These are phyloP conservation scores for Acronicta aceris DNA, from an alignment of 2,888 invertebrate genomes.

Conservation along the genomic window DNA sequence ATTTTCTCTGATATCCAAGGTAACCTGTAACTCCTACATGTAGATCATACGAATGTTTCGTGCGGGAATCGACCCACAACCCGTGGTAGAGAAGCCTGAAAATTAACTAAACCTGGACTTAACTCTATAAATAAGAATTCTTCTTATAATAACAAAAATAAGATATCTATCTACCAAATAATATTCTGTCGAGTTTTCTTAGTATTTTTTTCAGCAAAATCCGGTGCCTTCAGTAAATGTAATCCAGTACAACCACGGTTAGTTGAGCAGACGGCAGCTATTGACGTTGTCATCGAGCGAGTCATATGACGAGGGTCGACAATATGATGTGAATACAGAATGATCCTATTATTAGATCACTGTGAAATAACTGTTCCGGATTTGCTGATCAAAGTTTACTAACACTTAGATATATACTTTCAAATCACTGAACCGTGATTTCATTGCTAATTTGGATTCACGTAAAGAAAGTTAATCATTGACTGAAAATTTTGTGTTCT, in stretches of 20 bases:
- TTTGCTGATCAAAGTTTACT: slow-evolving; percentile 1
- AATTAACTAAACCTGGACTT: too few relatives aligned
- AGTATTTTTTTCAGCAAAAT: slow-evolving; percentile 1
- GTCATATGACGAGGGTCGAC: slow-evolving; percentile 15
- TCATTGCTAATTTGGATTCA: too few relatives aligned
- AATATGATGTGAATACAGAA: slow-evolving; percentile 44
- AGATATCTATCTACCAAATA: not conserved
- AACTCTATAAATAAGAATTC: too few relatives aligned
- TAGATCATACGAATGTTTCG: too few relatives aligned
- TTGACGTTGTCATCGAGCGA: slow-evolving; percentile 26
- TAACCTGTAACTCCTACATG: too few relatives aligned
- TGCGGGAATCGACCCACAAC: too few relatives aligned
- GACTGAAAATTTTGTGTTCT: too few relatives aligned
- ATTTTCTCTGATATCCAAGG: too few relatives aligned
- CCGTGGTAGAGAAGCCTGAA: too few relatives aligned
- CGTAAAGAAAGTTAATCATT: too few relatives aligned
- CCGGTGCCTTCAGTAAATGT: slow-evolving; percentile 14
- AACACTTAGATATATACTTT: not conserved
- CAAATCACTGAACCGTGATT: too few relatives aligned
- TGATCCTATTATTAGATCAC: slow-evolving; percentile 32
- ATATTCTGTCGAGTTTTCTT: not conserved
- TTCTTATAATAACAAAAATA: too few relatives aligned
- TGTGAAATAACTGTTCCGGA: not conserved
- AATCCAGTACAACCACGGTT: slow-evolving; percentile 8
- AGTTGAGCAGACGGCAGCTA: slow-evolving; percentile 16